Evolutionary conservation across 2,797 vertebrate species (phyloP), one percentile per base, ranked within the genome.

Genomic region (Xenops minutus): DNA sequence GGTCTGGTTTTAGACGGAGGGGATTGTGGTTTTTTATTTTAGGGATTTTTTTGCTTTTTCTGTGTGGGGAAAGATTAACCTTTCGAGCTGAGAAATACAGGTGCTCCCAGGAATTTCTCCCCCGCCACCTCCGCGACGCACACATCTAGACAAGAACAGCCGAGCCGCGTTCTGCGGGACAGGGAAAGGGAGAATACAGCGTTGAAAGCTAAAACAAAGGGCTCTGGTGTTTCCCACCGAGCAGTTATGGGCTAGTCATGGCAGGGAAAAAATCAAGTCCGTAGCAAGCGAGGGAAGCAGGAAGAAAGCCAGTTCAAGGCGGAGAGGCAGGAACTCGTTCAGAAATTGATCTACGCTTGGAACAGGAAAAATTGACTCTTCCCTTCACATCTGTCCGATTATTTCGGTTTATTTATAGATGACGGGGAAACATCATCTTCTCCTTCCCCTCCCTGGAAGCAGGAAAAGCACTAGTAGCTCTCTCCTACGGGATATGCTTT

Each of bases 1-100:
- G 94, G 84, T 96, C 93, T 96, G 93, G 71, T 89, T 95, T 92
- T 94, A 92, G 90, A 91, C 52, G 37, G 67, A 88, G 74, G 17
- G 80, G 82, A 93, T 92, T 82, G 80, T 18, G 49, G 8, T 67
- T n/a, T 56, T 72, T 68, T 83, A 34, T 92, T 94, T 93, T 64
- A 43, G 34, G 52, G 55, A 32, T 56, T 80, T 59, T 78, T 43
- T 52, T 62, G 9, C 26, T 54, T 73, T 86, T 76, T 68, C 43
- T 71, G 5, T 29, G 10, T 41, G 48, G 44, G 72, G 83, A 79
- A 90, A 88, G 84, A 74, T 92, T 82, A 96, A 87, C 63, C 76
- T 95, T 88, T 79, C 66, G 22, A 84, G 93, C 62, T 34, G 67
- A 91, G 51, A 88, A 81, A 94, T 92, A 84, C 92, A 96, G 96